A percentile compares a stretch with the other conserved stretches of the same genome.
Evolutionary conservation across 2,888 invertebrate genomes (phyloP).

Genomic region (Drosophila recens): DNA sequence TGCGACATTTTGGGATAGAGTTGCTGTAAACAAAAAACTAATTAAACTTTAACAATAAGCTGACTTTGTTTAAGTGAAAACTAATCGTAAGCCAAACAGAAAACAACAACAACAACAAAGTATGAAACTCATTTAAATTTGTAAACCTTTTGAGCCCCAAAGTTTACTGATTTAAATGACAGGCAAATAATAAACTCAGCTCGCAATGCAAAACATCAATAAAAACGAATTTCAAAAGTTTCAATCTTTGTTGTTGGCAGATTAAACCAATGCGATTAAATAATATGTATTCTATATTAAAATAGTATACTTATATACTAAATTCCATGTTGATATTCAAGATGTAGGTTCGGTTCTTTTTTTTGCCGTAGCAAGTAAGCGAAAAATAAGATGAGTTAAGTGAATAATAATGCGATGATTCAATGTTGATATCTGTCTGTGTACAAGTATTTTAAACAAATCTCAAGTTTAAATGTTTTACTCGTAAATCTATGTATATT

Average conservation of each 20-base stretch:
- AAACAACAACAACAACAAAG: slow-evolving; percentile 15
- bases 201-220: slow-evolving; percentile 28
- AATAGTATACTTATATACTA: background rate
- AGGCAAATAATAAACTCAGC: slow-evolving; percentile 43
- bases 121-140: slow-evolving; percentile 81
- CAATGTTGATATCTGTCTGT: slow-evolving; percentile 63
- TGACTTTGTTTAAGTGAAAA: slow-evolving; percentile 31
- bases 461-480: slow-evolving; percentile 55
- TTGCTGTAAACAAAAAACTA: slow-evolving; percentile 37
- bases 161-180: slow-evolving; percentile 84
- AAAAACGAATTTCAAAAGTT: slow-evolving; percentile 51
- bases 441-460: slow-evolving; percentile 57
- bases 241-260: slow-evolving; percentile 30
- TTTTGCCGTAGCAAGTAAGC: slow-evolving; percentile 10
- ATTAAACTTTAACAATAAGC: slow-evolving; percentile 42
- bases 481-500: slow-evolving; percentile 42
- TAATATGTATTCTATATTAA: slow-evolving; percentile 2
- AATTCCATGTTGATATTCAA: slow-evolving; percentile 31
- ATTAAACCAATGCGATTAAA: slow-evolving; percentile 14
- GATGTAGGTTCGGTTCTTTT: slow-evolving; percentile 32
- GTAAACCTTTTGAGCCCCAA: slow-evolving; percentile 84
- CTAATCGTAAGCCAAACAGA: slow-evolving; percentile 28
- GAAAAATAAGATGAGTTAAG: slow-evolving; percentile 16
- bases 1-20: slow-evolving; percentile 35
- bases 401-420: slow-evolving; percentile 39